Conservation (phyloP, 2,888 invertebrate genomes). For the Sinodicranocentrus sp. region DNA sequence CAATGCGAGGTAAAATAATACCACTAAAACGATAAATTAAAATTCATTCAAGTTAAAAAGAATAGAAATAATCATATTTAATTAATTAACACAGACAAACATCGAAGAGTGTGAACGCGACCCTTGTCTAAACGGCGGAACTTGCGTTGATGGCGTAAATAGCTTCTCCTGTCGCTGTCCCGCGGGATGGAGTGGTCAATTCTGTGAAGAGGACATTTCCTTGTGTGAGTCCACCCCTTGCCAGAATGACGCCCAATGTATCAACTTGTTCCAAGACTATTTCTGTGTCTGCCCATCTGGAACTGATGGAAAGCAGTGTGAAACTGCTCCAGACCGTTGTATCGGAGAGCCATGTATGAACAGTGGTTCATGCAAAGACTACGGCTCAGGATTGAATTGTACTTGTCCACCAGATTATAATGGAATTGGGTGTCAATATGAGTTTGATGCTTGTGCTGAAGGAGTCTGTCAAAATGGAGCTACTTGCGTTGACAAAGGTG, state of each 20-base stretch:
- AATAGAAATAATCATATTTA: not conserved
- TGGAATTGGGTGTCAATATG: slow-evolving; percentile 95
- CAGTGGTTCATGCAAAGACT: slow-evolving; percentile 96
- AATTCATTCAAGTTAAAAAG: slow-evolving; percentile 28
- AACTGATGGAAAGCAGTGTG: slow-evolving; percentile 97
- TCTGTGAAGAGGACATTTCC: slow-evolving; percentile 92
- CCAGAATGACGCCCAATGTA: slow-evolving; percentile 94
- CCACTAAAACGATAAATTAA: not conserved
- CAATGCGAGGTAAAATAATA: slow-evolving; percentile 85
- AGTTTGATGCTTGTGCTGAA: slow-evolving; percentile 94
- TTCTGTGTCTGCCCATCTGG: slow-evolving; percentile 97
- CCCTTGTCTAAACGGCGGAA: slow-evolving; percentile 93
- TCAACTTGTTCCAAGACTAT: slow-evolving; percentile 93
- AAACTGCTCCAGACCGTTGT: slow-evolving; percentile 96
- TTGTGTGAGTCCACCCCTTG: slow-evolving; percentile 92
- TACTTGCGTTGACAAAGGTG: slow-evolving; percentile 91
- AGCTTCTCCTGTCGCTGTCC: slow-evolving; percentile 90
- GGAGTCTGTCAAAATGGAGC: slow-evolving; percentile 96
- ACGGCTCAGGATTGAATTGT: slow-evolving; percentile 96
- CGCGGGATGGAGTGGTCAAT: slow-evolving; percentile 91
- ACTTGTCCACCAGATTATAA: slow-evolving; percentile 92
- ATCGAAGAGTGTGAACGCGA: slow-evolving; percentile 91
- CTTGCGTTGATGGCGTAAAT: slow-evolving; percentile 91
- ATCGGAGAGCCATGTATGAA: slow-evolving; percentile 97
- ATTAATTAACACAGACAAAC: slow-evolving; percentile 80